Evolutionary conservation across 1,140 invertebrate species (phyloP), one percentile per base, ranked within the genome.

Genomic region (Antheraea pernyi): DNA sequence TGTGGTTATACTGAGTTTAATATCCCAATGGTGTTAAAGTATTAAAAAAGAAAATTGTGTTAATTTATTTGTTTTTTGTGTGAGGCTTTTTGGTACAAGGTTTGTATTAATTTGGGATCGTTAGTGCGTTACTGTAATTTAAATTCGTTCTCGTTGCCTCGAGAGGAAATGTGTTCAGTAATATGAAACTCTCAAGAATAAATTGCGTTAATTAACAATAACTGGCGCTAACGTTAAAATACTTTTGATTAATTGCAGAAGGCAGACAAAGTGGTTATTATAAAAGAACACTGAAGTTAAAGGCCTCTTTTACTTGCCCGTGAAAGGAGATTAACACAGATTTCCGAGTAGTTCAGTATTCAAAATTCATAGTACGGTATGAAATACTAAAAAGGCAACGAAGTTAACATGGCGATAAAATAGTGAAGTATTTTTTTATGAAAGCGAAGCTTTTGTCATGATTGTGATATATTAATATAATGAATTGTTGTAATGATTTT

Each of bases 181-280:
- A 42, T 42, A 42, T 42, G 39, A 42, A 42, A 42, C 39, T 42
- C 39, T 42, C 8, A 53, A 53, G 46, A 53, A 53, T 53, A 16
- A 53, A 53, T 53, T 53, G 46, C 11, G 46, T 16, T 53, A 53
- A 53, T 53, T 53, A 53, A 53, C 46, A 53, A 53, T 53, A 53
- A 53, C 46, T 53, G 46, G 46, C 46, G 46, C 13, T 9, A 53
- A 53, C 46, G 46, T 53, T 53, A 53, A 53, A 53, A 53, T 10
- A 53, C 46, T 53, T 53, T 53, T 53, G 46, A 53, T 53, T 53
- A 53, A 53, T 53, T 53, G 16, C 6, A 16, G 11, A 53, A 53
- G 46, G 46, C 46, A 1, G 11, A 53, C 5, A 53, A 53, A 53
- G 13, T 53, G 46, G 46, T 42, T 6, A 13, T n/a, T 53, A 53